These are phyloP conservation scores for Lasioglossum vierecki DNA, from an alignment of 2,888 invertebrate genomes.

Conservation along the genomic window DNA sequence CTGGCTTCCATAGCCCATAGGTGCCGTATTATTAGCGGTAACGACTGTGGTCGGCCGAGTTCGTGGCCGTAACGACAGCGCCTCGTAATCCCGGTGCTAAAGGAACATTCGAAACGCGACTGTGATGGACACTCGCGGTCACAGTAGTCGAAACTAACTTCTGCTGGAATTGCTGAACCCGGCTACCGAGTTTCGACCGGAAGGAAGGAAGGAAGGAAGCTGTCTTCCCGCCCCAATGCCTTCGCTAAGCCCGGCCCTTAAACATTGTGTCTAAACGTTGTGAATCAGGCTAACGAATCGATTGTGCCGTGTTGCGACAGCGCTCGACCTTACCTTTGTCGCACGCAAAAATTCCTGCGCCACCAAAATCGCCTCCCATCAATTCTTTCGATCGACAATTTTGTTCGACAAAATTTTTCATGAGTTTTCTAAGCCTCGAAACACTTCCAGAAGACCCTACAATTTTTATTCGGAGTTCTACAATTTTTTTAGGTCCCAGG, in stretches of 20 bases:
- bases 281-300: slow-evolving; percentile 47
- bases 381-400: not conserved
- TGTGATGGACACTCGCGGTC: slow-evolving; percentile 55
- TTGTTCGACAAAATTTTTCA: not conserved
- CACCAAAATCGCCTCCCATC: not conserved
- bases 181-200: slow-evolving; percentile 51
- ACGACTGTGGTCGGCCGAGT: slow-evolving; percentile 47
- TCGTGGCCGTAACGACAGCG: slow-evolving; percentile 42
- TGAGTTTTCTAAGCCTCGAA: not conserved
- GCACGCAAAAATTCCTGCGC: not conserved
- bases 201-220: slow-evolving; percentile 64
- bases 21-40: slow-evolving; percentile 55
- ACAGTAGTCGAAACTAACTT: slow-evolving; percentile 56
- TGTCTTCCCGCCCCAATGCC: slow-evolving; percentile 53
- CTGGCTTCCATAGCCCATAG: slow-evolving; percentile 36
- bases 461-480: no score
- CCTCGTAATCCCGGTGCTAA: slow-evolving; percentile 49
- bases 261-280: slow-evolving; percentile 41
- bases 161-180: slow-evolving; percentile 47
- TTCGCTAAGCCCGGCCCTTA: slow-evolving; percentile 31
- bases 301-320: slow-evolving; percentile 26
- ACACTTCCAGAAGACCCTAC: no score
- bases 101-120: slow-evolving; percentile 41
- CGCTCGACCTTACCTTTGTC: not conserved
- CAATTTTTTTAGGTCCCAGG: no score